A percentile compares a stretch with the other conserved stretches of the same genome.
Conservation (phyloP, 2,113 vertebrate species). For the Embiotoca jacksoni region DNA sequence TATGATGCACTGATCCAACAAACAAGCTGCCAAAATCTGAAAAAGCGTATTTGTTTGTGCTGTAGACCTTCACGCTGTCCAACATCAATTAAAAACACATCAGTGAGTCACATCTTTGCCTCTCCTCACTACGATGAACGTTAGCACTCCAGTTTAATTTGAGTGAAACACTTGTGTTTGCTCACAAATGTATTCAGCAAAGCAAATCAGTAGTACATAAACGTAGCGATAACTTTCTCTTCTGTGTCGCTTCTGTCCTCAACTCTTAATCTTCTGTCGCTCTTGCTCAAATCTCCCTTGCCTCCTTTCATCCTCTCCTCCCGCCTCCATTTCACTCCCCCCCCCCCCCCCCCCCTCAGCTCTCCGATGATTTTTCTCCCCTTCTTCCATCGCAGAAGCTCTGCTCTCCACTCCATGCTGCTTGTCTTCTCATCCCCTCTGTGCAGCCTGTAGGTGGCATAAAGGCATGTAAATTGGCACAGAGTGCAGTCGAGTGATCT, state of each 20-base stretch:
- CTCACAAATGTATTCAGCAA: background rate
- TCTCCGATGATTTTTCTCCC: background rate
- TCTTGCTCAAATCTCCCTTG: slow-evolving; percentile 1
- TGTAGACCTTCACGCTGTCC: background rate
- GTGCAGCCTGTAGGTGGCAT: slow-evolving; percentile 56
- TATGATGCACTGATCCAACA: background rate
- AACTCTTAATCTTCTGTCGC: background rate
- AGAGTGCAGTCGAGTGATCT: slow-evolving; percentile 56
- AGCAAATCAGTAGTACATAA: background rate
- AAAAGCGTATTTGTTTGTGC: background rate
- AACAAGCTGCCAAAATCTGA: background rate
- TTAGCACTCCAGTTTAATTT: background rate
- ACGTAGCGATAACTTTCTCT: background rate
- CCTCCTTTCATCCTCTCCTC: slow-evolving; percentile 18
- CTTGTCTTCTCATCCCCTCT: slow-evolving; percentile 21
- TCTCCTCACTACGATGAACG: background rate
- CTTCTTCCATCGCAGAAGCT: background rate
- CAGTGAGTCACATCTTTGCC: background rate
- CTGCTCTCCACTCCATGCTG: background rate
- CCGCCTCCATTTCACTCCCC: background rate
- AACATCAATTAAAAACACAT: background rate
- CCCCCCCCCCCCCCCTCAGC: background rate
- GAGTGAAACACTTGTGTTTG: background rate
- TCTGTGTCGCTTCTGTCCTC: background rate
- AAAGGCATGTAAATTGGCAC: slow-evolving; percentile 62